These are phyloP conservation scores for Xiphorhynchus elegans DNA, from an alignment of 2,113 vertebrate species.

Conservation along the genomic window DNA sequence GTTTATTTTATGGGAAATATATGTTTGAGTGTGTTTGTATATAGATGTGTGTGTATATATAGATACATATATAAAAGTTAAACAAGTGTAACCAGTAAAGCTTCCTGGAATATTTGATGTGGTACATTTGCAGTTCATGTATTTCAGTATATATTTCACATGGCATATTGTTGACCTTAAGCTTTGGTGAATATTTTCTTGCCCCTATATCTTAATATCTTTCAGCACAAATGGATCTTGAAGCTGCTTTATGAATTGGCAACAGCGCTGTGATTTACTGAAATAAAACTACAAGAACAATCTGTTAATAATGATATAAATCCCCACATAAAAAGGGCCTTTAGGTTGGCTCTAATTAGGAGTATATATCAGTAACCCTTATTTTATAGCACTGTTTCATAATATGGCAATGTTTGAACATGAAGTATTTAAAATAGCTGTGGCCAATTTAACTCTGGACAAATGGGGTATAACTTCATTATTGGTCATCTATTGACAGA, in stretches of 20 bases:
- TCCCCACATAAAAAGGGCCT: neutral
- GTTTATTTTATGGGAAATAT: neutral
- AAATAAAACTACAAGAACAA: constrained; percentile 27
- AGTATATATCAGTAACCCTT: neutral
- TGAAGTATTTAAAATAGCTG: neutral
- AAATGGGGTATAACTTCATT: neutral
- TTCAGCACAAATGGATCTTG: neutral
- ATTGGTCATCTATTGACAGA: neutral
- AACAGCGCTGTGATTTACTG: constrained; percentile 9
- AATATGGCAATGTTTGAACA: neutral
- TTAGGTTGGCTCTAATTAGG: neutral
- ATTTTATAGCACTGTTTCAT: neutral
- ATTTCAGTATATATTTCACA: neutral
- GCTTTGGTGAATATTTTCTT: constrained; percentile 23
- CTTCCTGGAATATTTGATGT: neutral
- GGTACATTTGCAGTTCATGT: neutral
- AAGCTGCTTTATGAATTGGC: constrained; percentile 44
- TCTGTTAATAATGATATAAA: neutral
- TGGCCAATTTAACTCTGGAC: neutral
- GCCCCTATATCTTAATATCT: neutral
- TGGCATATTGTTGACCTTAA: neutral
- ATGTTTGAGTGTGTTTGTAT: neutral
- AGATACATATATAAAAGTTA: neutral
- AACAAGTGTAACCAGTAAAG: neutral
- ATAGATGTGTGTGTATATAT: neutral